These are phyloP conservation scores for Pithys albifrons DNA, from an alignment of 2,113 vertebrate species.

Conservation along the genomic window DNA sequence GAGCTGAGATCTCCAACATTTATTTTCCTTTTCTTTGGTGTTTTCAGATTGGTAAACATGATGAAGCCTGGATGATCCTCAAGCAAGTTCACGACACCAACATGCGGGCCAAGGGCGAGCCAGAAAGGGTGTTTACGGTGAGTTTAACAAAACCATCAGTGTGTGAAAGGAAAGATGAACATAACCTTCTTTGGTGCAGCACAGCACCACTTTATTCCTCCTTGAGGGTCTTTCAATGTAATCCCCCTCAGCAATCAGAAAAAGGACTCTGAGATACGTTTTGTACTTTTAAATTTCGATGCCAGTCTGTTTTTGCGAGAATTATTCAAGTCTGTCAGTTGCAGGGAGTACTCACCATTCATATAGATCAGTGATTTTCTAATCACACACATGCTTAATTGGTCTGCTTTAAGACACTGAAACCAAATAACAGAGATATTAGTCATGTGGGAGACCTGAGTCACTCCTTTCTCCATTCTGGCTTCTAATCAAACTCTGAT, in stretches of 20 bases:
- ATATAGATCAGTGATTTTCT: background rate
- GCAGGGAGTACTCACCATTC: background rate
- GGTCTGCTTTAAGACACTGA: background rate
- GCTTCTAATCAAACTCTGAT: conserved; percentile 48
- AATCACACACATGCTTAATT: background rate
- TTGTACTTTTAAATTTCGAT: background rate
- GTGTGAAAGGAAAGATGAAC: background rate
- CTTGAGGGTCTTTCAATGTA: rapidly evolving
- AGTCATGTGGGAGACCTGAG: background rate
- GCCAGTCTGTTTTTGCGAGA: background rate
- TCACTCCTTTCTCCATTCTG: conserved; percentile 15
- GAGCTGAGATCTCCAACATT: background rate
- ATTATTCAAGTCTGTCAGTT: background rate
- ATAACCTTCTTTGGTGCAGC: background rate
- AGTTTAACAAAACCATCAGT: conserved; percentile 13
- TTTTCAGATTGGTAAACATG: conserved; percentile 89
- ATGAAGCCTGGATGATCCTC: conserved; percentile 98
- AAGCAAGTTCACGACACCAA: conserved; percentile 95
- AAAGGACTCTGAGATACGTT: background rate
- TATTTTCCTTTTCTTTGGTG: background rate
- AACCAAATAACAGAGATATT: background rate
- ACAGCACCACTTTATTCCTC: background rate
- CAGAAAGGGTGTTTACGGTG: conserved; percentile 95
- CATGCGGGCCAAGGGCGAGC: conserved; percentile 94
- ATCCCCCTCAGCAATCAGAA: background rate